Evolutionary conservation across 2,888 invertebrate species (phyloP), one percentile per base, ranked within the genome.

Genomic region (Eretmocerus hayati): DNA sequence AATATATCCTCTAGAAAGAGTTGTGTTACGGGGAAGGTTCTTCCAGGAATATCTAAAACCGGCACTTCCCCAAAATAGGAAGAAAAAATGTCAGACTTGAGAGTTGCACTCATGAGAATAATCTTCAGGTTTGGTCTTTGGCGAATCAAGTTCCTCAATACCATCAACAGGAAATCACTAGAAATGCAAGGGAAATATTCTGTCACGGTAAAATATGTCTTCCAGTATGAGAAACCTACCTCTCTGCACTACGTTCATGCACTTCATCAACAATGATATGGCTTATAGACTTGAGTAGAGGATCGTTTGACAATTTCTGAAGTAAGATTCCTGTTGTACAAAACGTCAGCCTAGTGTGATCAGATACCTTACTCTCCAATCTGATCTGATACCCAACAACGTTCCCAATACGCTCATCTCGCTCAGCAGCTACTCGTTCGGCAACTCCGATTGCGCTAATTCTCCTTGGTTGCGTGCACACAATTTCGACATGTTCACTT

Each of bases 251-350:
- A 45, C 95, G 77, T 68, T 95, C 94, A 64, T 95, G 95, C 0
- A 95, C 90, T 74, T 95, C 95, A 67, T 95, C 95, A 0, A 90
- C 85, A 52, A 90, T 79, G 6, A 90, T 74, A 65, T 95, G 94
- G 0, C 90, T 87, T 1, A 94, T 84, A 2, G 83, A 81, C 21
- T 79, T 76, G 21, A 93, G 68, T 8, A 82, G 74, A 0, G 85
- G 83, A 63, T 92, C 90, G 32, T 85, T 81, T 59, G 90, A 86
- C 36, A 96, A 72, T 42, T 91, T 80, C 37, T 94, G 77, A 35
- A 95, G 70, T 41, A 95, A 71, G 42, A 96, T 93, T 43, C 95
- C 95, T 2, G 90, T 93, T 0, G 95, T 96, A 66, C 95, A 95
- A 72, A 93, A 95, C 3, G 86, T 87, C 13, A 95, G 74, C 4